These are phyloP conservation scores for Drosophila nigromelanica DNA, from an alignment of 1,140 invertebrate species.

Conservation along the genomic window DNA sequence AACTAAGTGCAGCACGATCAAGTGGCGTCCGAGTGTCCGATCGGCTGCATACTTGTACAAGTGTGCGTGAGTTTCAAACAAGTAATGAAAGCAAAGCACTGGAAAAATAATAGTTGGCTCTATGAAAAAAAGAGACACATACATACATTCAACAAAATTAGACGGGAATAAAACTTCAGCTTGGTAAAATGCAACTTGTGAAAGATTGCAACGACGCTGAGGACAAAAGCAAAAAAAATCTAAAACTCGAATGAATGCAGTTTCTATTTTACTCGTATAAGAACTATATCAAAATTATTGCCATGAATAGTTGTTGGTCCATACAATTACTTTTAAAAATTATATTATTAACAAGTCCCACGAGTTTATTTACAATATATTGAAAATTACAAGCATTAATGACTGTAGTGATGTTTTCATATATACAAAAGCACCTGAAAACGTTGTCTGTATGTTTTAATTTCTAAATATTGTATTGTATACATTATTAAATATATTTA, in stretches of 20 bases:
- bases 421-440: too few relatives aligned
- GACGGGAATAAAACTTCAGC: slow-evolving; percentile 49
- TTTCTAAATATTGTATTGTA: too few relatives aligned
- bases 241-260: slow-evolving; percentile 69
- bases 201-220: slow-evolving; percentile 16
- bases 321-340: too few relatives aligned
- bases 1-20: slow-evolving; percentile 23
- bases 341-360: too few relatives aligned
- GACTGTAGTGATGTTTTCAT: too few relatives aligned
- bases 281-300: too few relatives aligned
- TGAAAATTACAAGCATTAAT: too few relatives aligned
- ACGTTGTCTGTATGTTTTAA: too few relatives aligned
- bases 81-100: slow-evolving; percentile 77
- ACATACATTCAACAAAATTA: slow-evolving; percentile 48
- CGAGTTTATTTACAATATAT: too few relatives aligned
- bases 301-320: too few relatives aligned
- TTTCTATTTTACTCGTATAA: slow-evolving; percentile 46
- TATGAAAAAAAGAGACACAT: slow-evolving; percentile 30
- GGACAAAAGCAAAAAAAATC: slow-evolving; percentile 6
- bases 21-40: slow-evolving; percentile 22
- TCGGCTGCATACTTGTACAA: slow-evolving; percentile 10
- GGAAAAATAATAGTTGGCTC: slow-evolving; percentile 76
- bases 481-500: too few relatives aligned
- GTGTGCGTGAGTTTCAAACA: slow-evolving; percentile 46
- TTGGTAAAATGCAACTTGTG: slow-evolving; percentile 34